Evolutionary conservation across 2,888 invertebrate species (phyloP).

Genomic region (Lypha dubia): DNA sequence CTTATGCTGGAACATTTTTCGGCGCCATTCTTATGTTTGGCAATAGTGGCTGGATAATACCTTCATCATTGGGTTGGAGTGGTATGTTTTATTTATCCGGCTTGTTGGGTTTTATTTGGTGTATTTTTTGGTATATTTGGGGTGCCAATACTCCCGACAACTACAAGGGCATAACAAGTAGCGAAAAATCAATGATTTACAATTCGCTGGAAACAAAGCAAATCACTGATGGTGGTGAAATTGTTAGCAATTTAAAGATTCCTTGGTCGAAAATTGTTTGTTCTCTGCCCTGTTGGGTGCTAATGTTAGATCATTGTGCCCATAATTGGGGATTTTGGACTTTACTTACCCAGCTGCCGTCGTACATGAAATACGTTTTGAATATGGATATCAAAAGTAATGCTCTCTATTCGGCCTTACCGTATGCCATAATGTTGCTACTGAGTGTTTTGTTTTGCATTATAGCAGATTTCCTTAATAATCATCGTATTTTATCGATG

Average conservation of each 20-base stretch:
- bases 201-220: constrained; percentile 84
- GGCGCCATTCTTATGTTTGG: constrained; percentile 90
- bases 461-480: constrained; percentile 85
- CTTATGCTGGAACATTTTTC: constrained; percentile 89
- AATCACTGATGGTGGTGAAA: constrained; percentile 73
- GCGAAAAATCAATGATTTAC: constrained; percentile 88
- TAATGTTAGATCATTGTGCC: constrained; percentile 88
- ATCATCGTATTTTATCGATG: constrained; percentile 77
- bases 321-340: constrained; percentile 93
- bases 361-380: constrained; percentile 90
- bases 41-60: constrained; percentile 88
- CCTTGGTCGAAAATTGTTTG: constrained; percentile 90
- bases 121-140: constrained; percentile 85
- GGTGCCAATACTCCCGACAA: constrained; percentile 87
- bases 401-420: constrained; percentile 88
- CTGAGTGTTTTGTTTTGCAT: constrained; percentile 88
- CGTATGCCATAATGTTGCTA: constrained; percentile 90
- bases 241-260: constrained; percentile 81
- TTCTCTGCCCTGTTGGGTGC: constrained; percentile 90
- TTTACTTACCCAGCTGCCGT: constrained; percentile 90
- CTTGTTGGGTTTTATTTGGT: constrained; percentile 86
- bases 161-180: constrained; percentile 85
- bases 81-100: constrained; percentile 91
- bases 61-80: constrained; percentile 89
- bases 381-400: constrained; percentile 89